Conservation (phyloP, 2,797 vertebrate genomes). For the Myotis vivesi region DNA sequence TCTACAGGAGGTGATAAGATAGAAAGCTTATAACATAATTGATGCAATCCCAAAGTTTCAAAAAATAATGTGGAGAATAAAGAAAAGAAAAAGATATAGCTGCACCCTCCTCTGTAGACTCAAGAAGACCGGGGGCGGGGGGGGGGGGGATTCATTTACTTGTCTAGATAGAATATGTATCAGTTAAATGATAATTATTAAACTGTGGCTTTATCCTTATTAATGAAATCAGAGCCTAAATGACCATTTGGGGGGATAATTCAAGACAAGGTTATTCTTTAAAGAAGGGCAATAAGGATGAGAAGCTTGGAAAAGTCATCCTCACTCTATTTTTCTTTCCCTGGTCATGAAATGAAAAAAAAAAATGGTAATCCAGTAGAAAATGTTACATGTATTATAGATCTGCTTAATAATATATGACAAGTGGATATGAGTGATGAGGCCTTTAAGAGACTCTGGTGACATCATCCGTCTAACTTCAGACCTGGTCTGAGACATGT, state of each 20-base stretch:
- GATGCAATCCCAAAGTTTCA: constrained; percentile 1
- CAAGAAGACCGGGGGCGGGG: constrained; percentile 13
- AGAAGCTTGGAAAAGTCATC: constrained; percentile 54
- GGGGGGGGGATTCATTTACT: constrained; percentile 38
- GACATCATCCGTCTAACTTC: constrained; percentile 57
- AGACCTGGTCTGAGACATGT: constrained; percentile 16
- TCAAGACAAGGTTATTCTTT: constrained; percentile 58
- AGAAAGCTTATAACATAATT: not conserved
- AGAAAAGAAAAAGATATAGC: not conserved
- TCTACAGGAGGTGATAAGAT: not conserved
- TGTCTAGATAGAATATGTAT: constrained; percentile 46
- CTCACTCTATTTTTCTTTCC: constrained; percentile 66
- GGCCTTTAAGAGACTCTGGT: constrained; percentile 50
- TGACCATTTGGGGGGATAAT: constrained; percentile 49
- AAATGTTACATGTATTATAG: constrained; percentile 54
- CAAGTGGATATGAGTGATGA: constrained; percentile 65
- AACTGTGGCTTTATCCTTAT: constrained; percentile 58
- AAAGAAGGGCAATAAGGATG: constrained; percentile 57
- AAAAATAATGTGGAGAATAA: not conserved
- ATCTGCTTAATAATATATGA: constrained; percentile 72
- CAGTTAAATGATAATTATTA: constrained; percentile 66
- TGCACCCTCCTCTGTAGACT: not conserved
- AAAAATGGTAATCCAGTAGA: constrained; percentile 40
- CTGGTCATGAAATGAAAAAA: constrained; percentile 42
- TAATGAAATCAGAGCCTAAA: constrained; percentile 66